Conservation (phyloP, 2,888 invertebrate genomes). For the Agelastica alni region DNA sequence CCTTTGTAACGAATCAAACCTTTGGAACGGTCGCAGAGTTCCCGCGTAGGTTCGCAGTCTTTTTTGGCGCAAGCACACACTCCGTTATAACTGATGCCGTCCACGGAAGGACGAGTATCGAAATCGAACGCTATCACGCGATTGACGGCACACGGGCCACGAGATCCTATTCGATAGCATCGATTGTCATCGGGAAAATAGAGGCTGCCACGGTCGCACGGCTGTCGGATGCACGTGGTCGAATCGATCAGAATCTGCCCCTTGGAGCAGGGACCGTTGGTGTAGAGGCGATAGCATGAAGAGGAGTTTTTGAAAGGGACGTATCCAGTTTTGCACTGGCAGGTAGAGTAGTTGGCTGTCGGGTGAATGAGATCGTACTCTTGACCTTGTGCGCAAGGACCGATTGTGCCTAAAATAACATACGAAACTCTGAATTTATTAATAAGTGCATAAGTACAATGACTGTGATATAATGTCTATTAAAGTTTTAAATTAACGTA, state of each 20-base stretch:
- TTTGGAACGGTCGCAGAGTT: slow-evolving; percentile 43
- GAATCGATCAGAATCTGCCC: slow-evolving; percentile 72
- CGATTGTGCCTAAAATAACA: slow-evolving; percentile 70
- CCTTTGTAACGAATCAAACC: slow-evolving; percentile 70
- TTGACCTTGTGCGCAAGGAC: slow-evolving; percentile 77
- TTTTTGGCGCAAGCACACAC: slow-evolving; percentile 69
- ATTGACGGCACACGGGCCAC: slow-evolving; percentile 74
- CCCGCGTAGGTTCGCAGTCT: slow-evolving; percentile 34
- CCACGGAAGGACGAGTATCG: slow-evolving; percentile 74
- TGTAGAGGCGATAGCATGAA: slow-evolving; percentile 77
- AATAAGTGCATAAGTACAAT: too few relatives aligned
- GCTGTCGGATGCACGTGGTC: slow-evolving; percentile 70
- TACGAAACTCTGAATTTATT: too few relatives aligned
- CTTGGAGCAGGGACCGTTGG: slow-evolving; percentile 74
- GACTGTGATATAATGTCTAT: too few relatives aligned
- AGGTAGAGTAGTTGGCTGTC: slow-evolving; percentile 61
- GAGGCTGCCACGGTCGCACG: slow-evolving; percentile 74
- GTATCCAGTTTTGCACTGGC: slow-evolving; percentile 73
- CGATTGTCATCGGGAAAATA: slow-evolving; percentile 75
- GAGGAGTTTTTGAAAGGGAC: slow-evolving; percentile 65
- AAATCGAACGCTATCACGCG: slow-evolving; percentile 83
- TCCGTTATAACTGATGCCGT: slow-evolving; percentile 82
- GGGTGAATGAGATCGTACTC: slow-evolving; percentile 63
- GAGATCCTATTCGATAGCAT: slow-evolving; percentile 78
- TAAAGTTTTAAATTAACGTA: too few relatives aligned